phyloP scores from a whole-genome alignment of 2,888 invertebrate species.

The Orthosia incerta region DNA sequence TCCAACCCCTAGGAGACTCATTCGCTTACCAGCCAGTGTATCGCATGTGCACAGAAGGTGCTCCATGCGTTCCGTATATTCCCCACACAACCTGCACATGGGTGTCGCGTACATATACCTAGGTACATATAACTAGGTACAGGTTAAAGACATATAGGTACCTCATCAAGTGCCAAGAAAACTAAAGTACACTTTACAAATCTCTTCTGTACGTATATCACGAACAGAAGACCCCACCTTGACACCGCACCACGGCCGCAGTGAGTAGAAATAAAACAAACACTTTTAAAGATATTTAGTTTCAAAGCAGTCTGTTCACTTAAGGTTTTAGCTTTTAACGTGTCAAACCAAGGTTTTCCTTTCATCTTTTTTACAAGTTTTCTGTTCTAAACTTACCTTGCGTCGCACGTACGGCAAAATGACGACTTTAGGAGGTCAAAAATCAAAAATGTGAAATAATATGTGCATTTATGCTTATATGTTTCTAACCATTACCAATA shows the following conservation, averaged over 20 bases:
- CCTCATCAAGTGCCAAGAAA: not conserved
- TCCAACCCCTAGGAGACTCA: too few species aligned
- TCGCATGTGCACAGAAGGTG: too few species aligned
- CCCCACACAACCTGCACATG: too few species aligned
- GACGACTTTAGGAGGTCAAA: too few species aligned
- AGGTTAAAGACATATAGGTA: not conserved
- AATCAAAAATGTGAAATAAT: too few species aligned
- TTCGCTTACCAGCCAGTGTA: too few species aligned
- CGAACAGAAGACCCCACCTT: conserved; percentile 19
- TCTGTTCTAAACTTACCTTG: not conserved
- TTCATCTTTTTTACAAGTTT: conserved; percentile 2
- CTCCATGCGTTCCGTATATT: too few species aligned
- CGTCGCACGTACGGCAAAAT: too few species aligned
- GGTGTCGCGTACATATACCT: too few species aligned
- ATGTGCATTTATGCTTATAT: too few species aligned
- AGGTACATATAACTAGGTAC: too few species aligned
- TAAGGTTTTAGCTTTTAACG: conserved; percentile 54
- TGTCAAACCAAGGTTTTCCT: conserved; percentile 18
- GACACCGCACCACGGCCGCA: not conserved
- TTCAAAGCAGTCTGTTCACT: conserved; percentile 33
- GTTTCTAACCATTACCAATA: too few species aligned
- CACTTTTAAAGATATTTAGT: conserved; percentile 47
- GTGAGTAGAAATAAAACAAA: conserved; percentile 43
- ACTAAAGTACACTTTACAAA: not conserved
- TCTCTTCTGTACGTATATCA: not conserved